Base-by-base conservation (phyloP, 2,888 invertebrate genomes). In the Xylota segnis region DNA sequence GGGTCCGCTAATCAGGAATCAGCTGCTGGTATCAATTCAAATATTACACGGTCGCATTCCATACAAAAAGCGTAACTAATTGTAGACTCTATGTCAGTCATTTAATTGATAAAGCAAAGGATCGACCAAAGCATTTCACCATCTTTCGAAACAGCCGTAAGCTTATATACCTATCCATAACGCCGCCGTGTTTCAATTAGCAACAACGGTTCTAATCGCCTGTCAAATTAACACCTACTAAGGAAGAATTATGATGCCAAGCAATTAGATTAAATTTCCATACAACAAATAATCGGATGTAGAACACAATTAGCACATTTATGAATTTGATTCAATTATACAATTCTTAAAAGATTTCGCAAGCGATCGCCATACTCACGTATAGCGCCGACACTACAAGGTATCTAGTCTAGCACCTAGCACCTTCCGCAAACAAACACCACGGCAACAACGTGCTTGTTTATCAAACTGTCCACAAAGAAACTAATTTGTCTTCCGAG, bases 371-470 rank as follows among this genome's bases (percentile, higher is more conserved):
- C 40, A 43, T 27, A 52, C 18, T 29, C 32, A 34, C 2, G 16
- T 10, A 58, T 10, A 12, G 14, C 10, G n/a, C 16, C n/a, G 9
- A 18, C 4, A 59, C 27, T 52, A 52, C 27, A 27, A 5, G 5
- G 52, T 52, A n/a, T n/a, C n/a, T n/a, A 52, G n/a, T 54, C n/a
- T 56, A 32, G 5, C 14, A 58, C 12, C 18, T 23, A 59, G 37
- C 23, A 59, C 58, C 14, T 6, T 23, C 7, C 12, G 6, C 2
- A 14, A 4, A 14, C 7, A 5, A 7, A 0, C 23, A 66, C 66
- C 18, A 52, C 54, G 66, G 54, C 66, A 50, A 66, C 66, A 12
- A 66, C 66, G 5, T 40, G 29, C 12, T 52, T 66, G 52, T 66
- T 68, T 68, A 68, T 27, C 40, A 68, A 27, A 29, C 9, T 14